These are phyloP conservation scores for Rhinogobio ventralis DNA, from an alignment of 2,797 vertebrate genomes.

Conservation along the genomic window DNA sequence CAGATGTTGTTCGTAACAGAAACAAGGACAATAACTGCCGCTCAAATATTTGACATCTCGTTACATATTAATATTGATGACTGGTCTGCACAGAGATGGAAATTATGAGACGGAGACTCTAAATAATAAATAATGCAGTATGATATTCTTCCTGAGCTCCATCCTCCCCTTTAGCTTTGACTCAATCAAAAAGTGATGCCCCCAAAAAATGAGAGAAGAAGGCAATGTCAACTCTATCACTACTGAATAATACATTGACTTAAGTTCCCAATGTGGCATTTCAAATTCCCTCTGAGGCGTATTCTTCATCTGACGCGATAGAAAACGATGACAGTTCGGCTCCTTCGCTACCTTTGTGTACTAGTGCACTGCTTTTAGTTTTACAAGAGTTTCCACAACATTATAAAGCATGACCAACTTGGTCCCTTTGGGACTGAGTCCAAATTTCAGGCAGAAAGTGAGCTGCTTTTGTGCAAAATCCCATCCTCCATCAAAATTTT, in stretches of 20 bases:
- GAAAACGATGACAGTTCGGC: conserved; percentile 31
- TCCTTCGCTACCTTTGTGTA: conserved; percentile 11
- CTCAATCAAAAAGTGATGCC: conserved; percentile 63
- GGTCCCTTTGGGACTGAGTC: background rate
- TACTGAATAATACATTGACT: conserved; percentile 71
- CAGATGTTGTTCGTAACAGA: conserved; percentile 65
- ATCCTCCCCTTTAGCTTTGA: conserved; percentile 50
- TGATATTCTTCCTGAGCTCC: conserved; percentile 46
- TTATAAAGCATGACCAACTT: background rate
- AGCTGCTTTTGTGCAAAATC: background rate
- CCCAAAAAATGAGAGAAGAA: conserved; percentile 36
- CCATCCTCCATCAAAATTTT: background rate
- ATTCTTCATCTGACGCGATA: conserved; percentile 35
- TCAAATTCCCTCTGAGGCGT: conserved; percentile 53
- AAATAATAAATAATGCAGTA: conserved; percentile 66
- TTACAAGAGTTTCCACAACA: conserved; percentile 22
- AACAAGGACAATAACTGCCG: conserved; percentile 60
- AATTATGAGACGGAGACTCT: conserved; percentile 51
- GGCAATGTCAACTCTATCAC: conserved; percentile 55
- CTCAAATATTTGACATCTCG: conserved; percentile 72
- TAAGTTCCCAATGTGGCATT: conserved; percentile 57
- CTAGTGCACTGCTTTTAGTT: conserved; percentile 9
- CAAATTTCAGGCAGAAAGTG: background rate
- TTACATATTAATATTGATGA: conserved; percentile 74
- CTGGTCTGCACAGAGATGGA: conserved; percentile 51